A percentile compares a stretch with the other conserved stretches of the same genome.
phyloP scores from a whole-genome alignment of 2,113 vertebrate species.

The Acanthisitta chloris region DNA sequence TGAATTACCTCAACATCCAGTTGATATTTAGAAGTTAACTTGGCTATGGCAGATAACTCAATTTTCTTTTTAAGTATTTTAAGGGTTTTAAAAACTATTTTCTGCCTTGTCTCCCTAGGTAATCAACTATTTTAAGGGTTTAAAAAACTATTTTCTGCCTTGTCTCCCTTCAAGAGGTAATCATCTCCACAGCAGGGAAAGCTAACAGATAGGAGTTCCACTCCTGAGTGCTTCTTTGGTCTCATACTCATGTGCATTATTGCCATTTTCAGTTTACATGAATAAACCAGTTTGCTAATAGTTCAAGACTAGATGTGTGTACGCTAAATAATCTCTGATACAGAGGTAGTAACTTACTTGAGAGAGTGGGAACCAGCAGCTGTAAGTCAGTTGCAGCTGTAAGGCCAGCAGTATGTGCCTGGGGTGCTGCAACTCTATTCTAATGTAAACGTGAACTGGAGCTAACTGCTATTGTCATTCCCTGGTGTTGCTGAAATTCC shows the following conservation, averaged over 20 bases:
- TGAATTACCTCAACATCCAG: background rate
- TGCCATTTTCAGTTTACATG: background rate
- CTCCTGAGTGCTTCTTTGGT: background rate
- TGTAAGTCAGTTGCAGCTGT: background rate
- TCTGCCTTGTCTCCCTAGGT: background rate
- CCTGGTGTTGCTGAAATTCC: background rate
- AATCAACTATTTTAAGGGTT: no score
- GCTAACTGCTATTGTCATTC: background rate
- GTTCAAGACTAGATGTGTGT: background rate
- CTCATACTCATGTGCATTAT: background rate
- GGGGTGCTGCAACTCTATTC: background rate
- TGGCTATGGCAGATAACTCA: background rate
- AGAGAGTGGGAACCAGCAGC: background rate
- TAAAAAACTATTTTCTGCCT: no score
- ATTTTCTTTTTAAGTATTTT: no score
- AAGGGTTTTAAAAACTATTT: no score
- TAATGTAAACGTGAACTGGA: background rate
- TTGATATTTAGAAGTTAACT: background rate
- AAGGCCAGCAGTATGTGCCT: background rate
- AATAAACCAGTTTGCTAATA: background rate
- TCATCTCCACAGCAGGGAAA: background rate
- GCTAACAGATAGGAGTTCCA: background rate
- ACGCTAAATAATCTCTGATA: background rate
- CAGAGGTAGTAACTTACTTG: accelerated
- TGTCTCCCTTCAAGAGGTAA: background rate